These are phyloP conservation scores for Bos indicus DNA, from an alignment of 2,113 vertebrate genomes.

Conservation along the genomic window DNA sequence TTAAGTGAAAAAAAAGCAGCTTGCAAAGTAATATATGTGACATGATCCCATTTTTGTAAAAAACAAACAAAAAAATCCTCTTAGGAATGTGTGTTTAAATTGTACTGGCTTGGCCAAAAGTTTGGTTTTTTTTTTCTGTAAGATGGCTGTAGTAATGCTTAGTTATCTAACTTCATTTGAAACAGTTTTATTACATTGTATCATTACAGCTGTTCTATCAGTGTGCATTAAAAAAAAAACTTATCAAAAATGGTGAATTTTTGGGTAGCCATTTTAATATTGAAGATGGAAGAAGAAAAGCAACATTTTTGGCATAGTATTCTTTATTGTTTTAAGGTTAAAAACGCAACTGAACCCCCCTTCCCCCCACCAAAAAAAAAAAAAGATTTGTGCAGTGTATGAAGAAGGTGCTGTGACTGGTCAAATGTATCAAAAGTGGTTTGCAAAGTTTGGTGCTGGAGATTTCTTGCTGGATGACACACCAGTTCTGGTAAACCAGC, in stretches of 20 bases:
- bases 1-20: not conserved
- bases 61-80: not conserved
- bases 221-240: not conserved
- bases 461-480: not conserved
- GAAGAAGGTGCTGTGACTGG: not conserved
- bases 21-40: slow-evolving; percentile 16
- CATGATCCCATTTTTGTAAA: slow-evolving; percentile 1
- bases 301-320: not conserved
- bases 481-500: not conserved
- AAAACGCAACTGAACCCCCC: not conserved
- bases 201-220: not conserved
- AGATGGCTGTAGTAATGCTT: not conserved
- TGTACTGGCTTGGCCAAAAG: not conserved
- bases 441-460: not conserved
- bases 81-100: not conserved
- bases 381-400: not conserved
- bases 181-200: not conserved
- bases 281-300: not conserved
- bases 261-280: not conserved
- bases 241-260: not conserved
- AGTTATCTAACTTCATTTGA: not conserved
- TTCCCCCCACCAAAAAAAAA: no score
- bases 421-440: not conserved
- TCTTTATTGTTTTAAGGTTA: not conserved
- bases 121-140: not conserved